These are phyloP conservation scores for Dinothrombium tinctorium DNA, from an alignment of 1,140 invertebrate species.

Conservation along the genomic window DNA sequence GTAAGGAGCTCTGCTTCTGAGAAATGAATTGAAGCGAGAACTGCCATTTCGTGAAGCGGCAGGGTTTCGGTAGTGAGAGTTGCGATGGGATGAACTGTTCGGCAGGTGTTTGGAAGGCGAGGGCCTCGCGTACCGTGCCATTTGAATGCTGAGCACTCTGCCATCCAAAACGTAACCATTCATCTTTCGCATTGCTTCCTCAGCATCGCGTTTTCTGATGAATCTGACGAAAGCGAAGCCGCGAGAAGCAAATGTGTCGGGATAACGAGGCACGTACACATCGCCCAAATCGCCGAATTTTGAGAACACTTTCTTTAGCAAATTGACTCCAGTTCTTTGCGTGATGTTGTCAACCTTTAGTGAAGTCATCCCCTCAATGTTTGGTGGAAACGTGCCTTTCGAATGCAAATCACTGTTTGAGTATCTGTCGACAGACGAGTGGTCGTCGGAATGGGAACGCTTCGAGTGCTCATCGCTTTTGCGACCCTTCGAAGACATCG, in stretches of 20 bases:
- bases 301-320: constrained; percentile 77
- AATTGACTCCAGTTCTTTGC: constrained; percentile 82
- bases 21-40: no score
- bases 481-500: no score
- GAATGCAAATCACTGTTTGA: no score
- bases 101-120: background rate
- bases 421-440: no score
- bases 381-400: constrained; percentile 54
- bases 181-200: constrained; percentile 79
- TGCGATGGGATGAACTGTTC: background rate
- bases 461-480: no score
- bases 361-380: constrained; percentile 88
- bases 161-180: constrained; percentile 81
- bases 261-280: constrained; percentile 88
- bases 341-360: constrained; percentile 95
- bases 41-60: no score
- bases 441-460: no score
- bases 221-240: constrained; percentile 93
- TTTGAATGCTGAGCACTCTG: constrained; percentile 82
- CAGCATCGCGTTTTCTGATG: constrained; percentile 80
- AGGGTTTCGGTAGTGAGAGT: no score
- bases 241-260: constrained; percentile 75
- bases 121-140: constrained; percentile 81
- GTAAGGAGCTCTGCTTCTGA: no score
- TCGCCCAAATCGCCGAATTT: constrained; percentile 92